Percentiles rank a stretch among this genome's conserved stretches.
Conservation (phyloP, 2,113 vertebrate genomes). For the Hyperopisus bebe region DNA sequence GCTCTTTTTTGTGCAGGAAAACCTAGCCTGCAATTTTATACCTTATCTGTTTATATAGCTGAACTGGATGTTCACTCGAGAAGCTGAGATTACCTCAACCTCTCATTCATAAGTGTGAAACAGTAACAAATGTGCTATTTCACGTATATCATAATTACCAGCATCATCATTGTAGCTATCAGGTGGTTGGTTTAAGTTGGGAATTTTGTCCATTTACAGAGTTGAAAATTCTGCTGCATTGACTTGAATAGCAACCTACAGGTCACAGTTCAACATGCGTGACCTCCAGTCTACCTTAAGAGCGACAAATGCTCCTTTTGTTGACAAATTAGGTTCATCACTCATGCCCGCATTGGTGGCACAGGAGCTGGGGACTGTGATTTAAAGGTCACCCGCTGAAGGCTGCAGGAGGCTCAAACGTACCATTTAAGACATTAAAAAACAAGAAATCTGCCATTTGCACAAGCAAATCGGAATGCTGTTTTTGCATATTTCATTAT, state of each 20-base stretch:
- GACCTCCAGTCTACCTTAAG: background rate
- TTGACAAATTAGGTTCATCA: background rate
- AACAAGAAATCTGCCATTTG: background rate
- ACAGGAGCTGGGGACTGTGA: background rate
- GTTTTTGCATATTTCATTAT: background rate
- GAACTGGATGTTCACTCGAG: background rate
- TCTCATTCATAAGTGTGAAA: background rate
- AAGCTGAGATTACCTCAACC: background rate
- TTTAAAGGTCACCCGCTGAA: background rate
- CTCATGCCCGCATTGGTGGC: background rate
- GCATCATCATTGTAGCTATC: background rate
- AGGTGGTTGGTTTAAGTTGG: background rate
- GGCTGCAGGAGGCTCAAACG: background rate
- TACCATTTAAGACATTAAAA: background rate
- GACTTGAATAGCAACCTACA: background rate
- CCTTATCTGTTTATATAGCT: background rate
- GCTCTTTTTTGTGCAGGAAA: background rate
- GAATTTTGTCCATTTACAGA: background rate
- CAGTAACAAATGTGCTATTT: background rate
- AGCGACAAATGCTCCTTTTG: background rate
- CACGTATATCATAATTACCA: background rate
- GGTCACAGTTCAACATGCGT: background rate
- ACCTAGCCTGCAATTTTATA: background rate
- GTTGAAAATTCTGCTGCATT: background rate
- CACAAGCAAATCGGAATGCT: background rate